Evolutionary conservation across 2,113 vertebrate genomes (phyloP).

Genomic region (Pogona vitticeps): DNA sequence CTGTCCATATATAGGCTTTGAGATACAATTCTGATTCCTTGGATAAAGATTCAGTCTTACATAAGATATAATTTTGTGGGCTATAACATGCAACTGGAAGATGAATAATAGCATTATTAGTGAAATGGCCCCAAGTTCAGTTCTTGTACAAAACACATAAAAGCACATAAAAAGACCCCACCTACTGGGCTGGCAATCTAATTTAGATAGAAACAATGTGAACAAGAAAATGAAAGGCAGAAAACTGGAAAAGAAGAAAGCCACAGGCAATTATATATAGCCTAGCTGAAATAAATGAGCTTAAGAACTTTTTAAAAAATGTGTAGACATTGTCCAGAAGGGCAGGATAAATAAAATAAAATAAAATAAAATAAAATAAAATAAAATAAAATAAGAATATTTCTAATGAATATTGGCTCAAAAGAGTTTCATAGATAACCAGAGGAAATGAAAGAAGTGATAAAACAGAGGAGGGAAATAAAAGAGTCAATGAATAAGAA

Average conservation of each 20-base stretch:
- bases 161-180: background rate
- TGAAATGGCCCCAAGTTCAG: background rate
- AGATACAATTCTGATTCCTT: background rate
- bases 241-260: too few species aligned
- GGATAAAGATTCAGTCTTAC: background rate
- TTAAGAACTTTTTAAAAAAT: background rate
- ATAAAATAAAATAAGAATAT: too few species aligned
- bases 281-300: background rate
- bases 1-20: background rate
- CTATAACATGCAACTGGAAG: background rate
- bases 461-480: too few species aligned
- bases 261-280: background rate
- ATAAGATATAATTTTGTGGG: background rate
- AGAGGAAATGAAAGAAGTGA: too few species aligned
- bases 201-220: background rate
- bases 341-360: too few species aligned
- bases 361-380: too few species aligned
- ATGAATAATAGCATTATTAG: background rate
- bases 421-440: too few species aligned
- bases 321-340: too few species aligned
- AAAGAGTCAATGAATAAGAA: too few species aligned
- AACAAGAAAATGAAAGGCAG: background rate
- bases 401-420: too few species aligned
- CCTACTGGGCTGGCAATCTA: background rate
- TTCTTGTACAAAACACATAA: too few species aligned